A percentile compares a stretch with the other conserved stretches of the same genome.
Conservation (phyloP, 2,888 invertebrate species). For the Drosophila prostipennis region DNA sequence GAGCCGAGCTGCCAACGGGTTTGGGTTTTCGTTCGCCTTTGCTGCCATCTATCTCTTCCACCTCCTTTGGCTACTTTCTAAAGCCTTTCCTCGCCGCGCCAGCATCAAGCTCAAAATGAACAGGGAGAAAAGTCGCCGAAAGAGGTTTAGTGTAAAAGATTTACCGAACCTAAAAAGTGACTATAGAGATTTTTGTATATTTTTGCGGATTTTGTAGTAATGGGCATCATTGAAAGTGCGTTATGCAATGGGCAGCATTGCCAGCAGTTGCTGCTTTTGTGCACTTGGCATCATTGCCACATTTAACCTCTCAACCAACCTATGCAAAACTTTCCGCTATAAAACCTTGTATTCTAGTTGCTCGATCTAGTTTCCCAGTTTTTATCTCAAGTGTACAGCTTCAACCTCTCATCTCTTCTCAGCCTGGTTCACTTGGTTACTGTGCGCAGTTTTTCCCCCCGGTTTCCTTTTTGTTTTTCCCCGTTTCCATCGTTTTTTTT, state of each 20-base stretch:
- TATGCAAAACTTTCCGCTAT: neutral
- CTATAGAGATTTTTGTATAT: too few relatives aligned
- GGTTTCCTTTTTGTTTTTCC: constrained; percentile 34
- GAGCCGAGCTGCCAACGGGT: constrained; percentile 64
- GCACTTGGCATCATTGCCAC: neutral
- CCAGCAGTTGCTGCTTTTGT: neutral
- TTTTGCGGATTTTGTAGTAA: neutral
- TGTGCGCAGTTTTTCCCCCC: constrained; percentile 37
- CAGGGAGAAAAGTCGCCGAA: neutral
- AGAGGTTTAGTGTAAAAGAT: too few relatives aligned
- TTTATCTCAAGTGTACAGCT: constrained; percentile 5
- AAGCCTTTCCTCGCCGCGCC: constrained; percentile 46
- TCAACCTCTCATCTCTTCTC: constrained; percentile 35
- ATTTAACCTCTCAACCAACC: neutral
- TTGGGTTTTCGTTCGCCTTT: constrained; percentile 27
- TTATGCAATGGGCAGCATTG: too few relatives aligned
- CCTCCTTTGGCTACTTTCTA: constrained; percentile 71
- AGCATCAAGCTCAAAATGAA: constrained; percentile 13
- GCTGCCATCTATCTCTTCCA: constrained; percentile 43
- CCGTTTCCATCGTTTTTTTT: neutral
- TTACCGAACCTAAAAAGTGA: too few relatives aligned
- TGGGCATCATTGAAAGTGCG: neutral
- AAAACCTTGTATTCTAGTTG: neutral
- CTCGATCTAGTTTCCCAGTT: neutral
- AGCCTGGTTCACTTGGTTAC: constrained; percentile 52